Evolutionary conservation across 1,140 invertebrate genomes (phyloP), one percentile per base, ranked within the genome.

Genomic region (Tetragnatha versicolor): DNA sequence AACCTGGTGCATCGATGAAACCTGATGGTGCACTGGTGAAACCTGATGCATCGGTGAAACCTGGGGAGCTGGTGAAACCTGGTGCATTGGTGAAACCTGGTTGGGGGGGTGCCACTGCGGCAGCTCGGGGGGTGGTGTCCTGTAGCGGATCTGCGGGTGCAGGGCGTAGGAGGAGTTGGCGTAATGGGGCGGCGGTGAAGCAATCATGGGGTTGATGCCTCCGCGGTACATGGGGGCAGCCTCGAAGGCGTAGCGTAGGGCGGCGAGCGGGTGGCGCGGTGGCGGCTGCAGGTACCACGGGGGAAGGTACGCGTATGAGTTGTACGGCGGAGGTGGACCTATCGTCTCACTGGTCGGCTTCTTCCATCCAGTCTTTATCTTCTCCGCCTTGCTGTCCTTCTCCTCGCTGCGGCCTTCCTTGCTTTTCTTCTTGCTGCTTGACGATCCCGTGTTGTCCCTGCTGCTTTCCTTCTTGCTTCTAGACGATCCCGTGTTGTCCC

Each of bases 271-370:
- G 10, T 88, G 87, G 45, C 82, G 82, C 49, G 81, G 82, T 25
- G 65, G 80, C 33, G 93, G 92, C 84, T 94, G 95, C 42, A 92
- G 90, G 22, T 93, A 92, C 83, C 92, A 92, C 69, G 94, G 90
- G 84, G 94, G 95, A 55, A 90, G 88, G 86, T 94, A 95, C 83
- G 93, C 92, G 63, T 84, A 82, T 4, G 93, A 93, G 0, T 93
- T 93, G 6, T n/a, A n/a, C n/a, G 94, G 93, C 10, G 94, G 93
- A 2, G 94, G 94, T 0, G 94, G 94, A 2, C 94, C 94, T 84
- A 94, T 93, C 0, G 94, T 95, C 85, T 96, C 94, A 90, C 95
- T 96, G 6, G 94, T 96, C 0, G 94, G 94, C 84, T 96, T 96
- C 35, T 95, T 92, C 0, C 94, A 94, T 87, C 27, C 75, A 60